Evolutionary conservation across 1,140 invertebrate species (phyloP).

Genomic region (Diprion similis): DNA sequence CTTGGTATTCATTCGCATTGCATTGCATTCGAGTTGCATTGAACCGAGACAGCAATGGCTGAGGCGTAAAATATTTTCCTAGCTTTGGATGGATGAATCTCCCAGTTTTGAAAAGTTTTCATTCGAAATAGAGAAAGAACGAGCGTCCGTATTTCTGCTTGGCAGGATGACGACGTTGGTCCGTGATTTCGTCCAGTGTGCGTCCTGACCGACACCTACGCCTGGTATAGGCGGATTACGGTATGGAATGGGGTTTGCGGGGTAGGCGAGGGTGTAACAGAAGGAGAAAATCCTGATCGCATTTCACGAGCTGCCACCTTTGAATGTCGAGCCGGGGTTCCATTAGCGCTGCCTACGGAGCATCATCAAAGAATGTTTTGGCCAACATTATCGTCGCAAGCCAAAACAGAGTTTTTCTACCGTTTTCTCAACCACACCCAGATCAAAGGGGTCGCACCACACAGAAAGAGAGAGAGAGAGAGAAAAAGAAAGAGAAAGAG

Average conservation of each 20-base stretch:
- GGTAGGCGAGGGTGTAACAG: not conserved
- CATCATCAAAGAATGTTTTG: conserved; percentile 18
- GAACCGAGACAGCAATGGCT: too few relatives aligned
- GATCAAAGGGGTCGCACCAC: conserved; percentile 15
- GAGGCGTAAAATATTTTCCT: not conserved
- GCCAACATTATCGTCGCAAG: conserved; percentile 10
- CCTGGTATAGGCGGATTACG: conserved; percentile 12
- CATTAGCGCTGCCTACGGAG: conserved; percentile 12
- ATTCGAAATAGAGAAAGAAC: not conserved
- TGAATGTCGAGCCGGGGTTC: conserved; percentile 14
- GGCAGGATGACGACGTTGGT: not conserved
- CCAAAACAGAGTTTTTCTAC: conserved; percentile 10
- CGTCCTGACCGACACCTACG: not conserved
- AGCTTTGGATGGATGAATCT: not conserved
- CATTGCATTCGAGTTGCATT: too few relatives aligned
- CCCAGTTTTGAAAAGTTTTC: too few relatives aligned
- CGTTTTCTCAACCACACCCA: not conserved
- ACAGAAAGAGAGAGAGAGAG: too few relatives aligned
- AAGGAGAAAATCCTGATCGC: conserved; percentile 18
- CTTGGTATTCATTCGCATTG: too few relatives aligned
- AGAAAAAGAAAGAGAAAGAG: too few relatives aligned
- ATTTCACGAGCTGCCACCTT: conserved; percentile 20
- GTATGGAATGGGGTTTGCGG: not conserved
- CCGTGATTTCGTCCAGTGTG: not conserved
- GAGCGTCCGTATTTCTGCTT: not conserved